A percentile compares a stretch with the other conserved stretches of the same genome.
Conservation (phyloP, 2,113 vertebrate genomes). For the Rhinolophus sinicus region DNA sequence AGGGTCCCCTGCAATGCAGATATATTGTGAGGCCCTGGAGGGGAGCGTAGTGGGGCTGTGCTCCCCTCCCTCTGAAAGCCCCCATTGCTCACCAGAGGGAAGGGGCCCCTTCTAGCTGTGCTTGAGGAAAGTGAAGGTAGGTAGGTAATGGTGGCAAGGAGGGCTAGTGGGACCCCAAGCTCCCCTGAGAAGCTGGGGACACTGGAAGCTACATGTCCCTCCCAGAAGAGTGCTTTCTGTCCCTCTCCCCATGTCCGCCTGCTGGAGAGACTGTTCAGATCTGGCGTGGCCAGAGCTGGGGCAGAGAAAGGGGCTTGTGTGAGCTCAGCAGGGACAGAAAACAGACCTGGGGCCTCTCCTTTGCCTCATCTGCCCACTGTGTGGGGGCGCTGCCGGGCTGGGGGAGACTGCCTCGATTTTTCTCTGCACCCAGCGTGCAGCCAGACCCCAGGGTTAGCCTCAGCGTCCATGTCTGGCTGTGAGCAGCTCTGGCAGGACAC, state of each 20-base stretch:
- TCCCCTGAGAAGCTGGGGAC: neutral
- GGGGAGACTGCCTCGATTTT: neutral
- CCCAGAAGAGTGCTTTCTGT: neutral
- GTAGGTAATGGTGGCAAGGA: rapidly evolving
- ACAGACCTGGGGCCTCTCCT: slow-evolving; percentile 44
- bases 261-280: neutral
- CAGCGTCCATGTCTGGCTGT: neutral
- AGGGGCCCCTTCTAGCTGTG: neutral
- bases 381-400: neutral
- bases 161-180: rapidly evolving
- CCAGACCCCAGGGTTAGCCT: slow-evolving; percentile 21
- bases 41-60: too few species aligned
- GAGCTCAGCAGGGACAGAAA: slow-evolving; percentile 39
- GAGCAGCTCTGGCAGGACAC: slow-evolving; percentile 24
- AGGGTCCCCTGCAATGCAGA: too few species aligned
- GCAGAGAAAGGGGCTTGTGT: neutral
- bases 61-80: too few species aligned
- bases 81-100: neutral
- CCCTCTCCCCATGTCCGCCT: neutral
- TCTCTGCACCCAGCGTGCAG: neutral
- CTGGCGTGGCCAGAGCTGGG: neutral
- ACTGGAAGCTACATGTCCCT: neutral
- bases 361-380: neutral
- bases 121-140: neutral
- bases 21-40: too few species aligned